These are phyloP conservation scores for Rhinolophus ferrumequinum DNA, from an alignment of 2,113 vertebrate genomes.

Conservation along the genomic window DNA sequence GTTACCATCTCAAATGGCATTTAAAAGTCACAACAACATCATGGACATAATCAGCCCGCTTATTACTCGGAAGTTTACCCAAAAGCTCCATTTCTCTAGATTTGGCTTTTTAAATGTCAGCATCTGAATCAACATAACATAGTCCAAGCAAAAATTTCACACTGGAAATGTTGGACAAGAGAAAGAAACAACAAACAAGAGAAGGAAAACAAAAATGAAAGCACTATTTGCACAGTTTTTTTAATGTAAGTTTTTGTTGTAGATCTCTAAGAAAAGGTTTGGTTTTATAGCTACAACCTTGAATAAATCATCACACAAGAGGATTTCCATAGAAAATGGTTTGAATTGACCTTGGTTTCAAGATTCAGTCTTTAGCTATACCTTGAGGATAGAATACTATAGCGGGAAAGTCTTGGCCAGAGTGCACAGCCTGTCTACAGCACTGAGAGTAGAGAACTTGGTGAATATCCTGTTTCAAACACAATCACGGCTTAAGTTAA, in stretches of 20 bases:
- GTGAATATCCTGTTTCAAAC: background rate
- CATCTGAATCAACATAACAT: conserved; percentile 44
- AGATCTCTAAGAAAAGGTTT: background rate
- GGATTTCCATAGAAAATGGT: background rate
- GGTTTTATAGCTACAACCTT: background rate
- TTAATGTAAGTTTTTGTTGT: background rate
- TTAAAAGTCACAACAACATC: conserved; percentile 50
- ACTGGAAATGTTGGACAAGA: conserved; percentile 26
- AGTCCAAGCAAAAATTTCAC: conserved; percentile 49
- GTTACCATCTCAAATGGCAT: background rate
- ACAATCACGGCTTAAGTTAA: background rate
- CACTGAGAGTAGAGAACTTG: background rate
- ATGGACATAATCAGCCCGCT: conserved; percentile 32
- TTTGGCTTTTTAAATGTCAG: conserved; percentile 57
- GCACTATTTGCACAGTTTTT: background rate
- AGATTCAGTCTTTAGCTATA: background rate
- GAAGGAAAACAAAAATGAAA: conserved; percentile 19
- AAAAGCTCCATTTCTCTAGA: conserved; percentile 37
- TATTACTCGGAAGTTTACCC: conserved; percentile 1
- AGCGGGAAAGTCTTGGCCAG: background rate
- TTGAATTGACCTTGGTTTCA: background rate
- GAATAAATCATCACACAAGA: background rate
- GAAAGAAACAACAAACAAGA: background rate
- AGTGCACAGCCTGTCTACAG: background rate
- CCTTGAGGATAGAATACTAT: background rate